Evolutionary conservation across 2,113 vertebrate genomes (phyloP), one percentile per base, ranked within the genome.

Genomic region (Neogobius melanostomus): DNA sequence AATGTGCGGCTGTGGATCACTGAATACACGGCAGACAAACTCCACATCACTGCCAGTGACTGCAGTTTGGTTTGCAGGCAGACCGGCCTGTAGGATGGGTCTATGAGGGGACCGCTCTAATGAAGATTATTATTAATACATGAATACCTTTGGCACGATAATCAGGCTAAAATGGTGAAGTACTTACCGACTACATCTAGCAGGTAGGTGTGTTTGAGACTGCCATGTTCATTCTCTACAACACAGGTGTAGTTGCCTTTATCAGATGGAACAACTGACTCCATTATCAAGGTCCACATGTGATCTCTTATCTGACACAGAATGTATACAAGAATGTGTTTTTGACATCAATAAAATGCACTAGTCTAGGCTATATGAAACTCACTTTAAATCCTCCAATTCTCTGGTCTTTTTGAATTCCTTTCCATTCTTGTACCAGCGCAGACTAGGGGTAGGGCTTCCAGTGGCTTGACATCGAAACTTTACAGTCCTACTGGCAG

Each of bases 191-290:
- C 94, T 0, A 98, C 95, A 2, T 97, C 95, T 63, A 98, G 93
- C 89, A 94, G 94, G 87, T 96, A 98, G 64, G 95, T 96, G 86
- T 97, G 96, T 83, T 93, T 94, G 44, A 98, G 95, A 83, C 92
- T 95, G 63, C 96, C 96, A 0, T 96, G 90, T 15, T 93, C 88
- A 2, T 98, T 98, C 88, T 95, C 93, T 89, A 97, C 96, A 36
- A 97, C 91, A 69, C 96, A 98, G 2, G 96, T 97, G 90, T 98
- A 98, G 91, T 97, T 98, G 66, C 96, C 96, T 75, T 94, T 94
- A 65, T 98, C 96, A 0, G 96, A 97, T 0, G 95, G 96, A 44
- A 97, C 95, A 83, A 97, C 95, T 0, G 95, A 96, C 74, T 97
- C 96, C 96, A 98, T 95, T 50, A 96, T 95, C 71, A 98, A 94